These are phyloP conservation scores for Parus major DNA, from an alignment of 2,113 vertebrate genomes.

Conservation along the genomic window DNA sequence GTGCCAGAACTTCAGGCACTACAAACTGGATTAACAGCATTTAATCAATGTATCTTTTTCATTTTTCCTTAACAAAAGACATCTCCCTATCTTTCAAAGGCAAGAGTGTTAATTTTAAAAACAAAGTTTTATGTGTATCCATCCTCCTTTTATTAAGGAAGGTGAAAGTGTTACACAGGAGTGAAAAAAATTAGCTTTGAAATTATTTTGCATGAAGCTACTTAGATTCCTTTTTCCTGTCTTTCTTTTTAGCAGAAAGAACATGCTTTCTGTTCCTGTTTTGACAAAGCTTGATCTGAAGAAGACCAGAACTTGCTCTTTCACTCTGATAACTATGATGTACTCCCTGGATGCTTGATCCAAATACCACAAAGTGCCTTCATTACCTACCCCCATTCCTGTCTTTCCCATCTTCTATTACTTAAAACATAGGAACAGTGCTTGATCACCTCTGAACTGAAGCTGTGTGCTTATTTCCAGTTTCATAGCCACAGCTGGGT, in stretches of 20 bases:
- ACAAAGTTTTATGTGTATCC: neutral
- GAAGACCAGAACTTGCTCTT: constrained; percentile 15
- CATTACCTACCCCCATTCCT: neutral
- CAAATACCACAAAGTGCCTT: neutral
- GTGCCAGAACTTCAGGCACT: neutral
- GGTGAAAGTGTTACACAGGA: neutral
- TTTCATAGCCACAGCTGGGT: constrained; percentile 44
- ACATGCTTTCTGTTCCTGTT: neutral
- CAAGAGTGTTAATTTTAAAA: constrained; percentile 29
- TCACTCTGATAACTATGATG: neutral
- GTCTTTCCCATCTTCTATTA: constrained; percentile 16
- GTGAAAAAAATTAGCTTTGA: neutral
- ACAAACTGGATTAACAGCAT: neutral
- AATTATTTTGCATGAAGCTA: neutral
- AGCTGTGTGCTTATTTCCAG: constrained; percentile 25
- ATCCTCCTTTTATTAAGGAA: neutral
- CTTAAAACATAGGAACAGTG: neutral
- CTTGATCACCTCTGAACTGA: constrained; percentile 46
- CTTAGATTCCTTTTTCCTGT: neutral
- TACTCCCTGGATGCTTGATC: neutral
- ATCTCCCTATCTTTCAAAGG: neutral
- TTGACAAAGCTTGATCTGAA: neutral
- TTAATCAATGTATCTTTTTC: neutral
- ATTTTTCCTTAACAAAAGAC: neutral
- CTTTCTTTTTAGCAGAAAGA: neutral